These are phyloP conservation scores for Pteruthius melanotis DNA, from an alignment of 2,113 vertebrate species.

Conservation along the genomic window DNA sequence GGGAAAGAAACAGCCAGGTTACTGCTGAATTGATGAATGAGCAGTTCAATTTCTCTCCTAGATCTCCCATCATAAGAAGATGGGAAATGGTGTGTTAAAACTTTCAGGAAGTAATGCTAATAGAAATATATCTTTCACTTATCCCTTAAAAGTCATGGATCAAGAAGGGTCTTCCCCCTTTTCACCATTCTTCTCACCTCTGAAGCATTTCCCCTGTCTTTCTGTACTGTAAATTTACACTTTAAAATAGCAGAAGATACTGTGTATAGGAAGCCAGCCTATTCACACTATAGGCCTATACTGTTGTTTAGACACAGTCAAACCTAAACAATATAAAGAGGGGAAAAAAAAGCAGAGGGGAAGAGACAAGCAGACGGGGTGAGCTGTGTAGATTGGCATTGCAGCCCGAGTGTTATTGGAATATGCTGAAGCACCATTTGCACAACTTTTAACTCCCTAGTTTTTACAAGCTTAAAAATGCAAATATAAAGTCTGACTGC, in stretches of 20 bases:
- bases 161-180: background rate
- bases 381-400: background rate
- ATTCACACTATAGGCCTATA: too few species aligned
- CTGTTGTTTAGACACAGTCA: background rate
- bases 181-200: background rate
- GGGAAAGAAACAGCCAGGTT: background rate
- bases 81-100: background rate
- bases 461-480: slow-evolving; percentile 12
- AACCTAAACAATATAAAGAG: slow-evolving; percentile 12
- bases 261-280: background rate
- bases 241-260: background rate
- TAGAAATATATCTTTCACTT: background rate
- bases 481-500: background rate
- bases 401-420: background rate
- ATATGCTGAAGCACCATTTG: background rate
- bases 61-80: background rate
- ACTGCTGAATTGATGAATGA: background rate
- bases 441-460: background rate
- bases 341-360: background rate
- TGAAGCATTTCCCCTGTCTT: background rate
- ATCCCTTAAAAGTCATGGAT: background rate
- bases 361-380: background rate
- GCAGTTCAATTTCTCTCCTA: background rate
- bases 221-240: background rate
- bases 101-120: background rate